These are phyloP conservation scores for Gobionotothen gibberifrons DNA, from an alignment of 2,797 vertebrate species.

Conservation along the genomic window DNA sequence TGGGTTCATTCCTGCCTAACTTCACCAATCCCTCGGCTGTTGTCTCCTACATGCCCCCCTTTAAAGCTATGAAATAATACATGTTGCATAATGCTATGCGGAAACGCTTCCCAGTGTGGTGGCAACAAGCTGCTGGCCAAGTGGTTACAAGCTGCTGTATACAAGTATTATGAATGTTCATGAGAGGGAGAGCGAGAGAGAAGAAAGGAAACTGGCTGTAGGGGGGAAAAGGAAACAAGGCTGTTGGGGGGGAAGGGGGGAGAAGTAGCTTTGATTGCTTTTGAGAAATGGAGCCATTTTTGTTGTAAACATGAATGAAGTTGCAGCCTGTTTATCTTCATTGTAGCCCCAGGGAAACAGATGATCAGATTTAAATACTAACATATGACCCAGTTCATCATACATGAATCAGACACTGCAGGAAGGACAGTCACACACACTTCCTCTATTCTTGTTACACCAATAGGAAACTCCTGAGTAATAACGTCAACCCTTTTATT, in stretches of 20 bases:
- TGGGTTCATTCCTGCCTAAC: conserved; percentile 45
- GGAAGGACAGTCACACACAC: conserved; percentile 50
- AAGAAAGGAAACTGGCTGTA: conserved; percentile 28
- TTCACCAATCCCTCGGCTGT: conserved; percentile 42
- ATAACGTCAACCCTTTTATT: conserved; percentile 3
- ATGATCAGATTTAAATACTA: conserved; percentile 5
- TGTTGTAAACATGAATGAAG: neutral
- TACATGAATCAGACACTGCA: conserved; percentile 41
- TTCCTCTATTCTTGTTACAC: conserved; percentile 60
- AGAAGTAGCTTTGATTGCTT: conserved; percentile 3
- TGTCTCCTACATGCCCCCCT: conserved; percentile 26
- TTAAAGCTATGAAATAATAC: conserved; percentile 46
- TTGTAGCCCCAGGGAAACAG: neutral
- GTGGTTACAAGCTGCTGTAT: conserved; percentile 45
- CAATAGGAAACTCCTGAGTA: conserved; percentile 54
- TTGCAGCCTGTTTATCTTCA: neutral
- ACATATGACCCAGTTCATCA: conserved; percentile 49
- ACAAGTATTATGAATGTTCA: conserved; percentile 37
- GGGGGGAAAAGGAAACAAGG: conserved; percentile 5
- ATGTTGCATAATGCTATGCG: conserved; percentile 73
- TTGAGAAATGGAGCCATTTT: neutral
- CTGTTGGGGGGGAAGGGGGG: neutral
- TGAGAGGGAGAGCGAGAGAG: conserved; percentile 13
- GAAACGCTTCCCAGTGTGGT: conserved; percentile 52
- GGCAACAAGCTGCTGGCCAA: conserved; percentile 39